Evolutionary conservation across 1,140 invertebrate genomes (phyloP), one percentile per base, ranked within the genome.

Genomic region (Conopomorpha cramerella): DNA sequence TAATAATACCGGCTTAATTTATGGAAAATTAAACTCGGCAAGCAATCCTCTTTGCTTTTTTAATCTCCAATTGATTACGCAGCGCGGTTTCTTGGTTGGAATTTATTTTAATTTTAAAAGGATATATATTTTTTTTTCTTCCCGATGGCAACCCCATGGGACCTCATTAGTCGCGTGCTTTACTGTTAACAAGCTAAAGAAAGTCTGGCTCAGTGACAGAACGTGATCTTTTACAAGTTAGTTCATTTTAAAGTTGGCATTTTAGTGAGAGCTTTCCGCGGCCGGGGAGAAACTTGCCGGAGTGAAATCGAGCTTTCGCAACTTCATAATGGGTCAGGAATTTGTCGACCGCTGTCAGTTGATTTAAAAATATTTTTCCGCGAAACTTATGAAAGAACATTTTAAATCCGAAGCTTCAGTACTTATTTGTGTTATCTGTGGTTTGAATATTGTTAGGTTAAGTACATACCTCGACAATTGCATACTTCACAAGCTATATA

Each of bases 51-150:
- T 55, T 53, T 35, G 29, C 16, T 14, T 38, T n/a, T n/a, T 32
- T 55, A 58, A 65, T 62, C 52, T 48, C 10, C 43, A 55, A 57
- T 55, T 56, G 46, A 51, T 51, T 44, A 51, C 28, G 39, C 39
- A n/a, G n/a, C 33, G 34, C 14, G 16, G 16, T 33, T 26, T 38
- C 27, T 36, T 25, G 40, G 31, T 16, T 39, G 43, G 40, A 46
- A 46, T 46, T 47, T 49, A 54, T 52, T 62, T 53, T 56, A 61
- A 60, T 58, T 63, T 58, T 38, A n/a, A n/a, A n/a, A n/a, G n/a
- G n/a, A n/a, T n/a, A n/a, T n/a, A n/a, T n/a, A n/a, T 50, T 54
- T 52, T 43, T 33, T 49, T 50, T 51, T 55, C 50, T 49, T 43
- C 19, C 29, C 27, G 18, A 17, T 38, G 33, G 30, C 31, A 30